Conservation (phyloP, 2,888 invertebrate genomes). For the Allacma fusca region DNA sequence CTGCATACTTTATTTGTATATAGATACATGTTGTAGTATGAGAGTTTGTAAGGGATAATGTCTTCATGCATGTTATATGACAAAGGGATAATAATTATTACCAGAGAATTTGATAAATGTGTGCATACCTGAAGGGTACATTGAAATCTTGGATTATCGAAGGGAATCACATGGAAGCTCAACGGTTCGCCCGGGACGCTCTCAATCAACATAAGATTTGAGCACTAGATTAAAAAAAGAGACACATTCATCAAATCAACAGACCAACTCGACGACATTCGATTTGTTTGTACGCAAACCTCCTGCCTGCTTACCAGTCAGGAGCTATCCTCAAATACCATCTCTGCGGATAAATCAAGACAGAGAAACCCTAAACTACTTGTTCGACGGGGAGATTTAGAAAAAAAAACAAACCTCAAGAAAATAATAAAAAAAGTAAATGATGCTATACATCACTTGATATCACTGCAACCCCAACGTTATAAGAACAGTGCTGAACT, state of each 20-base stretch:
- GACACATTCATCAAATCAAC: constrained; percentile 41
- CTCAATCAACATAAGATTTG: constrained; percentile 96
- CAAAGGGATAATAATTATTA: background rate
- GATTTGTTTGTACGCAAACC: constrained; percentile 28
- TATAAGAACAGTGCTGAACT: background rate
- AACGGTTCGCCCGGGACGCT: constrained; percentile 92
- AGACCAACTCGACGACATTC: constrained; percentile 14
- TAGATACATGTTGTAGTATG: no score
- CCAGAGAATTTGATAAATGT: background rate
- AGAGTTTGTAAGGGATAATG: no score
- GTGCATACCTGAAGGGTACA: constrained; percentile 78
- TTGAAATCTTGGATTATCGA: constrained; percentile 78
- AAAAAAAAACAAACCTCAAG: background rate
- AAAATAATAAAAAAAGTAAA: background rate
- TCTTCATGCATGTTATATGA: background rate
- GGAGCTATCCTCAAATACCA: constrained; percentile 5
- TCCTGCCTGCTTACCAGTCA: background rate
- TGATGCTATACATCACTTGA: background rate
- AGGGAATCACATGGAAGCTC: constrained; percentile 95
- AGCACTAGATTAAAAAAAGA: constrained; percentile 73
- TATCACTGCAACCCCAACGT: background rate
- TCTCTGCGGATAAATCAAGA: constrained; percentile 18
- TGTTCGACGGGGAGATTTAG: background rate
- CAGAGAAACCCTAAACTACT: constrained; percentile 5
- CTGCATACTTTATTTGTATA: no score